Conservation (phyloP, 1,140 invertebrate species). For the Leptestheria dahalacensis region DNA sequence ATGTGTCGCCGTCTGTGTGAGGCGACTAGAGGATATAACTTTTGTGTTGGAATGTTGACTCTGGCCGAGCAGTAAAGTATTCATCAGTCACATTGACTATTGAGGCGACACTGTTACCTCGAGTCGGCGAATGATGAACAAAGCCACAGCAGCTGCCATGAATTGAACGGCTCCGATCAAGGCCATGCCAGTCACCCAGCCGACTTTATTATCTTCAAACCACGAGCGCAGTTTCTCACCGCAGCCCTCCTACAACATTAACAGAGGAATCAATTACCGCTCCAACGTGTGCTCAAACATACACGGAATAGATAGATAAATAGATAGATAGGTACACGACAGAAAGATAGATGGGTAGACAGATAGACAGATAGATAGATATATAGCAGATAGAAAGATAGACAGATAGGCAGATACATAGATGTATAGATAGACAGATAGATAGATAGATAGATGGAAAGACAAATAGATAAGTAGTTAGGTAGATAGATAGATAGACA, state of each 20-base stretch:
- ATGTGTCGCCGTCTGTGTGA: not conserved
- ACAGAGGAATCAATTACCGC: too few relatives aligned
- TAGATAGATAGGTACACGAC: too few relatives aligned
- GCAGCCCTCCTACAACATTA: conserved; percentile 7
- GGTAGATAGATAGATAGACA: too few relatives aligned
- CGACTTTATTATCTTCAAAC: conserved; percentile 17
- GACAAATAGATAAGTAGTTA: too few relatives aligned
- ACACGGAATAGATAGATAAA: too few relatives aligned
- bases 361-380: too few relatives aligned
- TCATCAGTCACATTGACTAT: not conserved
- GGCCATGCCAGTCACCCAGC: conserved; percentile 16
- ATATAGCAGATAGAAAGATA: too few relatives aligned
- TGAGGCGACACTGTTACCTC: not conserved
- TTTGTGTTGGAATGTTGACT: not conserved
- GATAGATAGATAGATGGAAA: too few relatives aligned
- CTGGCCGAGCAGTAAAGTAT: not conserved
- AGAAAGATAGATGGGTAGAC: too few relatives aligned
- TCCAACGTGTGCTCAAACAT: too few relatives aligned
- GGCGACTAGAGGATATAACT: not conserved
- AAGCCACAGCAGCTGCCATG: conserved; percentile 13
- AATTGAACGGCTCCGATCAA: conserved; percentile 16
- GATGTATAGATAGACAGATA: too few relatives aligned
- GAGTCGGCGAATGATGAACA: conserved; percentile 14
- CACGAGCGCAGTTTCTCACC: conserved; percentile 11
- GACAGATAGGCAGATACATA: too few relatives aligned